Base-by-base conservation (phyloP, 2,888 invertebrate species). In the Teleogryllus oceanicus region DNA sequence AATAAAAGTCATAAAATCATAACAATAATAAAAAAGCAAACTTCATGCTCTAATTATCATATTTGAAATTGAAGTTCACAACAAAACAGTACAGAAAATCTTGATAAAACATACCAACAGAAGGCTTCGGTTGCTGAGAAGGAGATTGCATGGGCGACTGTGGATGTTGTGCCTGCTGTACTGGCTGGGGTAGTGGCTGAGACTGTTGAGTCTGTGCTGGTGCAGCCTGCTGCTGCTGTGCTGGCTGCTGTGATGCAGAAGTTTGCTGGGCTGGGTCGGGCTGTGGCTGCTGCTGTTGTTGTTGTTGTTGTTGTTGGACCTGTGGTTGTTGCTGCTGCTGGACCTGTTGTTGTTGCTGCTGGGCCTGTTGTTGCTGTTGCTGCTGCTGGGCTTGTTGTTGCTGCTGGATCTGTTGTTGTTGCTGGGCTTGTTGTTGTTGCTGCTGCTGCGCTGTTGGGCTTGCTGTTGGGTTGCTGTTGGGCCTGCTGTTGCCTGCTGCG, bases 101-200 rank as follows among this genome's bases (percentile, higher is more conserved):
- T 37, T 37, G 37, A 5, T 8, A 8, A 8, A 37, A 8, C 37
- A 37, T 37, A 37, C 37, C 37, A 37, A 37, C 37, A 37, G 37
- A 89, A 4, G 89, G 89, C 83, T 89, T 89, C 74, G 89, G 88
- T 83, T 89, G 89, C 82, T 89, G 89, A 74, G 20, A 50, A 18
- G 77, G 79, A 18, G 76, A 49, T 50, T 78, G 80, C 74, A 76
- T 75, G n/a, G 20, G 51, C 16, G 49, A 75, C 49, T 85, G 86
- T 77, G 84, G 84, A 21, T 84, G 83, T 76, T 85, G 84, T 79
- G 86, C 85, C 21, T 85, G 85, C 3, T 84, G 83, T 77, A 82
- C 86, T 84, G 76, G 86, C 84, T 81, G 86, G 84, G 24, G 74
- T 80, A 84, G 84, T 77, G 84, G 84, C 74, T 81, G 80, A 75